Evolutionary conservation across 1,140 invertebrate genomes (phyloP), one percentile per base, ranked within the genome.

Genomic region (Drosophila melanica): DNA sequence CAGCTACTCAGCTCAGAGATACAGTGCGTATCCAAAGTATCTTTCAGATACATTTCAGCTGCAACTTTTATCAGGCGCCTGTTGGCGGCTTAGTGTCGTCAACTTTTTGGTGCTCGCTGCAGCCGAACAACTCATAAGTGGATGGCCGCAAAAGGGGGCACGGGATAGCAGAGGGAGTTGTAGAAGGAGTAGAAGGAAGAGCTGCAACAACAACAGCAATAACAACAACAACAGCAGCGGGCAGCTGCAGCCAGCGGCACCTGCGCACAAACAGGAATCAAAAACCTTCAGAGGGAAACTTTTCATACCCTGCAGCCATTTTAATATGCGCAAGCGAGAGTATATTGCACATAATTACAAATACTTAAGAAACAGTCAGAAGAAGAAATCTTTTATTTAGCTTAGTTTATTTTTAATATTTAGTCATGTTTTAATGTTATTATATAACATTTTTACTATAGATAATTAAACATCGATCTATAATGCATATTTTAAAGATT

Each of bases 61-160:
- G 63, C 30, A 47, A 57, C 30, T 50, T 85, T 84, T 84, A 85
- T 86, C 81, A 77, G 81, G 54, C 79, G 69, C 67, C 77, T 73
- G 66, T 65, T 67, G 60, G 68, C 74, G 51, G 81, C 82, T 86
- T 86, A 86, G 74, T 86, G 82, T 86, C 82, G 79, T 89, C 82
- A 87, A 79, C 82, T 78, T 78, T 87, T 87, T 62, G 63, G 50
- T 51, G 57, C 58, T 65, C 35, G 48, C 48, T n/a, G 18, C 18
- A 57, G 16, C 54, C 44, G 47, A 23, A 10, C 62, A 54, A 65
- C 64, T 59, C 54, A 50, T 67, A 23, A 23, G 20, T 67, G 59
- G 20, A 53, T 41, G 20, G 53, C 8, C 12, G 9, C n/a, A 9
- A 5, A 23, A 2, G 23, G 23, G 18, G 14, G 37, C 6, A 3